These are phyloP conservation scores for Platygyra sinensis DNA, from an alignment of 64 coral and sea anemone species.

Conservation along the genomic window DNA sequence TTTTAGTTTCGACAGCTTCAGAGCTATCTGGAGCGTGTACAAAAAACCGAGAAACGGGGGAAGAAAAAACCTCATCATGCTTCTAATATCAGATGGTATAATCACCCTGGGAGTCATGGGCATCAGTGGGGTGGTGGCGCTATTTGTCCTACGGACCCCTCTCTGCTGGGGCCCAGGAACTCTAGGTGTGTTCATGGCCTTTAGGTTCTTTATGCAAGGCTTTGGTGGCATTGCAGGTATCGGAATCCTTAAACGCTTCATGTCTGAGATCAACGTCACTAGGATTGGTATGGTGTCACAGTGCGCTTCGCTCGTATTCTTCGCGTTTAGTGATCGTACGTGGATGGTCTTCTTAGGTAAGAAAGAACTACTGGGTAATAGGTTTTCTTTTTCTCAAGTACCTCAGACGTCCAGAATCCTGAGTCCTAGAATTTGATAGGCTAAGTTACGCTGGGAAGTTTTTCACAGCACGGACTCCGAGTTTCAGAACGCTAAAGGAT, in stretches of 20 bases:
- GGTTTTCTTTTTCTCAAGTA: no score
- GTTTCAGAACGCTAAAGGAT: no score
- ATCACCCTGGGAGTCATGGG: constrained; percentile 79
- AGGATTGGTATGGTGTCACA: constrained; percentile 83
- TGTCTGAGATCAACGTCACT: constrained; percentile 51
- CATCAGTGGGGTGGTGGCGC: constrained; percentile 67
- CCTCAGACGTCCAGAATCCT: no score
- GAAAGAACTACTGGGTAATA: background rate
- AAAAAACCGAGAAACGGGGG: constrained; percentile 64
- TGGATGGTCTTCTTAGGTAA: constrained; percentile 89
- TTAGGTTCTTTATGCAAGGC: constrained; percentile 86
- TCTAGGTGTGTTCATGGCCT: constrained; percentile 80
- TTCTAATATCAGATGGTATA: constrained; percentile 68
- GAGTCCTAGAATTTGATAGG: no score
- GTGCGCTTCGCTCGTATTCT: constrained; percentile 72
- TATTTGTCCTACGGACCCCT: constrained; percentile 82
- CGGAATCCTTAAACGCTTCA: constrained; percentile 59
- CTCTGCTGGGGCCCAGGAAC: constrained; percentile 86
- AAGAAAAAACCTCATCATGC: constrained; percentile 61
- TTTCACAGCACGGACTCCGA: no score
- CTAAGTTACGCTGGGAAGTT: no score
- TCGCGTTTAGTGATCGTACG: constrained; percentile 72
- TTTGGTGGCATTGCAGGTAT: constrained; percentile 82
- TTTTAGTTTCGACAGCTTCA: constrained; percentile 82
- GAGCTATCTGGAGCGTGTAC: constrained; percentile 74